Base-by-base conservation (phyloP, 2,113 vertebrate species). In the Apteryx mantelli region DNA sequence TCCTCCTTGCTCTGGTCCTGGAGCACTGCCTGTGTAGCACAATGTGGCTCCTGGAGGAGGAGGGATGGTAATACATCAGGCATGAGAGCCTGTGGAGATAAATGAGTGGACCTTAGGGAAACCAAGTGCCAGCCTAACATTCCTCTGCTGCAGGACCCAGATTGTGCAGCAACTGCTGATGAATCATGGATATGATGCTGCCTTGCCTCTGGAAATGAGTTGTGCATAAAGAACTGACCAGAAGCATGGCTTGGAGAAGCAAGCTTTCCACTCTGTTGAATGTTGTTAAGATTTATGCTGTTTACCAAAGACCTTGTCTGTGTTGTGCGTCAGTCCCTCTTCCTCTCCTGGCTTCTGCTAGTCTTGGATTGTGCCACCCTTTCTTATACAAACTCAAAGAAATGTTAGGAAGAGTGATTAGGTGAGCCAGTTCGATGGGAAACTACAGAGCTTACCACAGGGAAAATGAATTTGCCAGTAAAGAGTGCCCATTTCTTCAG, bases 101-200 rank as follows among this genome's bases (percentile, higher is more conserved):
- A 90, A 88, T 71, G 76, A 88, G 85, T 11, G 79, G 71, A 44
- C 68, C 9, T 40, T 34, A 83, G 68, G 46, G 65, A 71, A 96
- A 83, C n/a, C 22, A 36, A 86, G 68, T 2, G 22, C 93, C 89
- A 83, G 36, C 20, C 32, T 61, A 44, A 9, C 63, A 96, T 96
- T 96, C 91, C 65, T 93, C 79, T 69, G 79, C 73, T 91, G 80
- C 55, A 75, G 91, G 76, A 91, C 89, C 52, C 85, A 86, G 85
- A 94, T 73, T 94, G 91, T 95, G 79, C 91, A 95, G 91, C 93
- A 94, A 71, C 93, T 90, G 73, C 18, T 96, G 91, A 90, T 86
- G 73, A 24, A 89, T 93, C 0, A 0, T 81, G 89, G 76, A 82
- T 97, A 76, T 64, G 88, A 91, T 65, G 6, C 55, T 76, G 71